phyloP scores from a whole-genome alignment of 2,888 invertebrate genomes.

The Cryptus armator region DNA sequence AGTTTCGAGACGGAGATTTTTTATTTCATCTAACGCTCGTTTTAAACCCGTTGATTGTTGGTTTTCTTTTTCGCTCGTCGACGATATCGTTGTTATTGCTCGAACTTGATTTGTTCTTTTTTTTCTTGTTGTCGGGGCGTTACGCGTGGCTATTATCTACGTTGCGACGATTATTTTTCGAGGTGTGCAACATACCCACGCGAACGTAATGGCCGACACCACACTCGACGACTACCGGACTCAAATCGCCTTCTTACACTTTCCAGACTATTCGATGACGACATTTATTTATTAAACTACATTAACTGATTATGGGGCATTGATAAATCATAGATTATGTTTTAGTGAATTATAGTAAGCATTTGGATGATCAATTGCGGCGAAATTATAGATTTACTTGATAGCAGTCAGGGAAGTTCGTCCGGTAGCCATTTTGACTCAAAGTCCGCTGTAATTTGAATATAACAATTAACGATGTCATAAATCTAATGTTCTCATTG shows the following conservation, averaged over 20 bases:
- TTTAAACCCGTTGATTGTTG: conserved; percentile 13
- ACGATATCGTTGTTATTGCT: conserved; percentile 2
- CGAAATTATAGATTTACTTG: not conserved
- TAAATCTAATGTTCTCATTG: not conserved
- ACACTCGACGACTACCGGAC: conserved; percentile 56
- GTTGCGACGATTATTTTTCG: conserved; percentile 58
- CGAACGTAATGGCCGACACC: conserved; percentile 69
- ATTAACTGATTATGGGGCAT: not conserved
- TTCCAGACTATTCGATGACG: not conserved
- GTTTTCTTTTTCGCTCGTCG: conserved; percentile 1
- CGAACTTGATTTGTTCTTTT: conserved; percentile 1
- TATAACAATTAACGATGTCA: not conserved
- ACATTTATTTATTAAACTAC: not conserved
- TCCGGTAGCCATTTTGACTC: conserved; percentile 24
- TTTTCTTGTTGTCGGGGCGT: conserved; percentile 10
- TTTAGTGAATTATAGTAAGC: not conserved
- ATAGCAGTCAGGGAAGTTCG: not conserved
- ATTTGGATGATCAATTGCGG: not conserved
- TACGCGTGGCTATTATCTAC: conserved; percentile 51
- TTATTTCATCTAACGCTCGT: conserved; percentile 10
- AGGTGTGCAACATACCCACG: conserved; percentile 67
- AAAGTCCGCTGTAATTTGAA: conserved; percentile 10
- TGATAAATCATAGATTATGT: not conserved
- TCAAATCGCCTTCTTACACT: conserved; percentile 20
- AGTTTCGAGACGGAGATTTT: conserved; percentile 9